These are phyloP conservation scores for Lacerta bilineata DNA, from an alignment of 2,797 vertebrate genomes.

Conservation along the genomic window DNA sequence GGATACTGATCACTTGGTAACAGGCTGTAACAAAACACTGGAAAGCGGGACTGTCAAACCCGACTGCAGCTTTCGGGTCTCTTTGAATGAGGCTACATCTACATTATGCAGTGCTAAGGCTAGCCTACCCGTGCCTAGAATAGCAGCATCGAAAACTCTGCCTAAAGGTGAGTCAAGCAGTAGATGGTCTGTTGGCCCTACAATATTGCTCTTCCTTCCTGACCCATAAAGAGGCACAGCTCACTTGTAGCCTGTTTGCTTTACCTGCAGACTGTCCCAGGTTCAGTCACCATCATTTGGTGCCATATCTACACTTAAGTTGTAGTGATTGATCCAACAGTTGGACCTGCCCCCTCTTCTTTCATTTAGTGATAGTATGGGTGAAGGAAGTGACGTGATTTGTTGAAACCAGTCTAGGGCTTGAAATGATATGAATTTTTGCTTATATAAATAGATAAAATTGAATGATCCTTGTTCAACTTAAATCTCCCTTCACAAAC, in stretches of 20 bases:
- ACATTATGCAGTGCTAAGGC: constrained; percentile 53
- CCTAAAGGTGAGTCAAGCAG: constrained; percentile 77
- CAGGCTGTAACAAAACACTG: constrained; percentile 46
- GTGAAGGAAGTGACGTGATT: no score
- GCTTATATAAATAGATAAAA: neutral
- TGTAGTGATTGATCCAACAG: no score
- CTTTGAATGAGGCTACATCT: constrained; percentile 60
- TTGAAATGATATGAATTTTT: neutral
- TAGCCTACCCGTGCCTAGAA: constrained; percentile 66
- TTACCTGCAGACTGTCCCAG: no score
- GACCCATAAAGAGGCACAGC: neutral
- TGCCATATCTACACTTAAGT: no score
- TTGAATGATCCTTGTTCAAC: neutral
- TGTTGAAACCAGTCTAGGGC: no score
- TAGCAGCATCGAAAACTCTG: constrained; percentile 57
- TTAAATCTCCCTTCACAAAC: neutral
- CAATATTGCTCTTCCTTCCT: neutral
- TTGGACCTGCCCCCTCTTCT: no score
- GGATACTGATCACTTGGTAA: constrained; percentile 53
- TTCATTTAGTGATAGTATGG: no score
- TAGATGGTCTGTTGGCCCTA: neutral
- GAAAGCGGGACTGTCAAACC: constrained; percentile 40
- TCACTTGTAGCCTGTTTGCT: no score
- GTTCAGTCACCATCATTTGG: no score
- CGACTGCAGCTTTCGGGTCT: constrained; percentile 62